Base-by-base conservation (phyloP, 1,140 invertebrate species). In the Lamellibrachia luymesi region DNA sequence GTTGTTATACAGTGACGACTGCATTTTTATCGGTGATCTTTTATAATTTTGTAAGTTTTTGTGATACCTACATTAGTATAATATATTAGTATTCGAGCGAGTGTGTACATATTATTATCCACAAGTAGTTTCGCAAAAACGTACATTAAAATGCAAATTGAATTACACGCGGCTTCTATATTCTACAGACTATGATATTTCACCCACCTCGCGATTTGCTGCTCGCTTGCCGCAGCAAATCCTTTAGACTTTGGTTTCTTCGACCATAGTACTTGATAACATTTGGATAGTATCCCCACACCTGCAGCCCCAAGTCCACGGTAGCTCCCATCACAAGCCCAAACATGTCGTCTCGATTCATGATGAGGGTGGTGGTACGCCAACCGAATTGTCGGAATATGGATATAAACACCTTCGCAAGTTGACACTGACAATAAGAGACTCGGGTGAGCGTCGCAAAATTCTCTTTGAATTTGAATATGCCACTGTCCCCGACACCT, bases 401-500 rank as follows among this genome's bases (percentile, higher is more conserved):
- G 95, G 98, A 98, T 51, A 97, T 97, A 95, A 98, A 98, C 0
- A 98, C 98, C 10, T 97, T 96, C 92, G 97, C 97, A 49, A 98
- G 96, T 2, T 98, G 97, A 94, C 98, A 98, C 96, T 98, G 98
- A 95, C 98, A 98, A 95, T 95, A 98, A 6, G 98, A 98, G 97
- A 98, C 98, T 90, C 98, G 96, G 0, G 98, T 99, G 94, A 99
- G 95, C 0, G 98, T 98, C 2, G 98, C 97, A 95, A 98, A 98
- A 95, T 98, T 98, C 38, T 97, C 98, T 96, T 98, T 98, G 95
- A 98, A 98, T 95, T 98, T 98, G 96, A 98, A 98, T 94, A 98
- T 97, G 1, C 95, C 94, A 50, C 94, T 94, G 91, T 97, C 95
- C 96, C 96, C 97, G 97, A 97, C 95, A 97, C 97, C 95, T 98